Evolutionary conservation across 1,140 invertebrate genomes (phyloP).

Genomic region (Cotesia vestalis): DNA sequence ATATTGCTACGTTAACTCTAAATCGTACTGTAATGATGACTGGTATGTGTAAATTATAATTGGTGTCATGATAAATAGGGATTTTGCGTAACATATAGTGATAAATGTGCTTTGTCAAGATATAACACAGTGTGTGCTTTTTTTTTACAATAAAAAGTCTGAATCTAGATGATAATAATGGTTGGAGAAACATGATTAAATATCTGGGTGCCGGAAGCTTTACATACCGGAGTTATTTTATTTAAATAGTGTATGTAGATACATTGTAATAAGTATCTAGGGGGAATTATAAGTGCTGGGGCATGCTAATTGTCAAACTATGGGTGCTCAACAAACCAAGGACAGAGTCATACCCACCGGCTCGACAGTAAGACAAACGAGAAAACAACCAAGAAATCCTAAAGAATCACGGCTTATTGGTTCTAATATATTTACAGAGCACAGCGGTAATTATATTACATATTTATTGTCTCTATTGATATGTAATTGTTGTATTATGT

Average conservation of each 20-base stretch:
- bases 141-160: neutral
- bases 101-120: too few relatives aligned
- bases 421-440: conserved; percentile 90
- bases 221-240: neutral
- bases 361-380: conserved; percentile 72
- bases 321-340: conserved; percentile 91
- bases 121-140: neutral
- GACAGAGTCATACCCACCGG: conserved; percentile 76
- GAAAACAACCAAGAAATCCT: conserved; percentile 75
- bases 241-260: neutral
- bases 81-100: too few relatives aligned
- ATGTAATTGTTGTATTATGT: neutral
- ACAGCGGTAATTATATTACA: conserved; percentile 75
- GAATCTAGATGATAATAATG: conserved; percentile 1
- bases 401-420: conserved; percentile 82
- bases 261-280: neutral
- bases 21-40: neutral
- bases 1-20: neutral
- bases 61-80: neutral
- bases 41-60: neutral
- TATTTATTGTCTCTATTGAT: conserved; percentile 15
- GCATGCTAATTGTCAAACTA: conserved; percentile 65
- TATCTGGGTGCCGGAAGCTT: conserved; percentile 21
- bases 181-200: conserved; percentile 14
- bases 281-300: conserved; percentile 37